phyloP scores from a whole-genome alignment of 2,113 vertebrate genomes.

The Nymphicus hollandicus region DNA sequence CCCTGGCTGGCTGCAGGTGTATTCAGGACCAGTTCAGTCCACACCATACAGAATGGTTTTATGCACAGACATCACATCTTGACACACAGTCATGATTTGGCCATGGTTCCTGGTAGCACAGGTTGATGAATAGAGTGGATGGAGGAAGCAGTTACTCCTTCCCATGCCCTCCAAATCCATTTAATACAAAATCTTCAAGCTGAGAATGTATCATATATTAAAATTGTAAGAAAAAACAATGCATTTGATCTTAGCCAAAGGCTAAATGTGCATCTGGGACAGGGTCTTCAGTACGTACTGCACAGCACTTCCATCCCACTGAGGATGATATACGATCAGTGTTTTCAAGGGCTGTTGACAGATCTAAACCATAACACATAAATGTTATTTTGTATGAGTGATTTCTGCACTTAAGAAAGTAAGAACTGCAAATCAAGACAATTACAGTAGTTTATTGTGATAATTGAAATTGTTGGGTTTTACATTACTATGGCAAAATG shows the following conservation, averaged over 20 bases:
- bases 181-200: neutral
- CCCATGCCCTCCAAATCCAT: neutral
- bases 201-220: neutral
- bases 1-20: neutral
- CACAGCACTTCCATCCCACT: neutral
- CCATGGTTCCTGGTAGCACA: neutral
- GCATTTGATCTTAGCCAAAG: neutral
- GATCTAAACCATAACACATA: neutral
- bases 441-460: neutral
- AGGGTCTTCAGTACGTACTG: neutral
- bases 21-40: neutral
- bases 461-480: neutral
- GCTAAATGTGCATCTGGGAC: neutral
- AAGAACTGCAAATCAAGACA: neutral
- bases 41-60: neutral
- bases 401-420: neutral
- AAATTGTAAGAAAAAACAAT: neutral
- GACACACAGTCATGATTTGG: accelerated
- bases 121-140: neutral
- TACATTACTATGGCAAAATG: neutral
- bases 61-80: accelerated
- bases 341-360: neutral
- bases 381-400: neutral
- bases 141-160: neutral
- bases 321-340: neutral